Base-by-base conservation (phyloP, 2,888 invertebrate species). In the Phasia obesa region DNA sequence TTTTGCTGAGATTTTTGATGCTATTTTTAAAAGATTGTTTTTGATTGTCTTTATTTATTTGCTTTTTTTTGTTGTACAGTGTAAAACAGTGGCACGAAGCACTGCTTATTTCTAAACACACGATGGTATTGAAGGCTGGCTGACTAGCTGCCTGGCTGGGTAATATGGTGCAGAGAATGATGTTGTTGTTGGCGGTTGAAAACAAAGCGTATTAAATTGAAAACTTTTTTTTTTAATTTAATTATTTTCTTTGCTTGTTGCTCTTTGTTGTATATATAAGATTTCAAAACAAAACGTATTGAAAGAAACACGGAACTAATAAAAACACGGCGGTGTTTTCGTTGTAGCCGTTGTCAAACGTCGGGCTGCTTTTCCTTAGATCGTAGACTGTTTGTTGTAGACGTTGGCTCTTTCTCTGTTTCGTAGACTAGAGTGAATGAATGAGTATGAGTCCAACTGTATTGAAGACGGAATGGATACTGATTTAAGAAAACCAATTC, bases 401-500 rank as follows among this genome's bases (percentile, higher is more conserved):
- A 15, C 31, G 62, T 55, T 51, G 47, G 47, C 17, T 67, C 59
- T 69, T 60, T 60, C 23, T 59, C 31, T 64, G 15, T 47, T 25
- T 31, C 55, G 57, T 57, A 65, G 64, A 55, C 55, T 44, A 64
- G 31, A 59, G 2, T 71, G 44, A 59, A 3, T 65, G 60, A 70
- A 4, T 81, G 59, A 57, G 80, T 78, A 60, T 84, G 86, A 86
- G 86, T 84, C 85, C 85, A 84, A 84, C 83, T 76, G 82, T 84
- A 84, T 82, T 81, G 84, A 84, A 82, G 81, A 84, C 80, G 82
- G 84, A 89, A 88, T 89, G 87, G 87, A 88, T 87, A 88, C 90
- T 88, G 89, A 89, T 88, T 88, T 88, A 87, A 88, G 87, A 86
- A 88, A 86, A 86, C 85, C 86, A 88, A 88, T 88, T 89, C 88